A percentile compares a stretch with the other conserved stretches of the same genome.
Evolutionary conservation across 2,797 vertebrate species (phyloP).

Genomic region (Bradypodion ventrale): DNA sequence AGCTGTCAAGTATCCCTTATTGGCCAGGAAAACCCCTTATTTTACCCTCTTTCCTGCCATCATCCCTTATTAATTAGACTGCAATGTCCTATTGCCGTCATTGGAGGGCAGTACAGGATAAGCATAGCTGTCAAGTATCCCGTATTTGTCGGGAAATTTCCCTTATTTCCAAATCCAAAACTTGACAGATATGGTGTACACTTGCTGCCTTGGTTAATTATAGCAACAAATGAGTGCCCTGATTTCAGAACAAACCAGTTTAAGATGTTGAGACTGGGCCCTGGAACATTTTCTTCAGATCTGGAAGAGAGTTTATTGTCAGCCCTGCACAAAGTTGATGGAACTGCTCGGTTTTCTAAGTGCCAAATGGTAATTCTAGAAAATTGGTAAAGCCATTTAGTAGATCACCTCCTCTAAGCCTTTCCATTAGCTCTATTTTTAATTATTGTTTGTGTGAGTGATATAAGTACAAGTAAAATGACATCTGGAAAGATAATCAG

Average conservation of each 20-base stretch:
- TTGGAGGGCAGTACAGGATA: too few species aligned
- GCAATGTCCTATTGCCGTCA: too few species aligned
- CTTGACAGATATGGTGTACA: too few species aligned
- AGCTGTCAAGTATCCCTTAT: too few species aligned
- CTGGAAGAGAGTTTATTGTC: not conserved
- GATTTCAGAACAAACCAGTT: not conserved
- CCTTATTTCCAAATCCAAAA: too few species aligned
- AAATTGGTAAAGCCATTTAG: not conserved
- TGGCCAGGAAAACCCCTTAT: too few species aligned
- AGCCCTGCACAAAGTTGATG: not conserved
- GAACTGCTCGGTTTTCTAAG: not conserved
- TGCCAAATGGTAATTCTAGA: not conserved
- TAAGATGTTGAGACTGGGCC: not conserved
- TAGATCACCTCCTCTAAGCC: not conserved
- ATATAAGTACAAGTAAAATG: not conserved
- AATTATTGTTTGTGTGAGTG: not conserved
- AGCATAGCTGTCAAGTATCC: too few species aligned
- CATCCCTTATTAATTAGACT: too few species aligned
- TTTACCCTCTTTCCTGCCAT: too few species aligned
- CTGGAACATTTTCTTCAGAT: not conserved
- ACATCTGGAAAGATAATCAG: not conserved
- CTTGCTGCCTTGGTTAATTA: too few species aligned
- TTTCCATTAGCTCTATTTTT: not conserved
- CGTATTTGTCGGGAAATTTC: too few species aligned
- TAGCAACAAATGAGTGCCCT: not conserved